Percentiles rank a stretch among this genome's conserved stretches.
Conservation (phyloP, 2,797 vertebrate species). For the Acrossocheilus fasciatus region DNA sequence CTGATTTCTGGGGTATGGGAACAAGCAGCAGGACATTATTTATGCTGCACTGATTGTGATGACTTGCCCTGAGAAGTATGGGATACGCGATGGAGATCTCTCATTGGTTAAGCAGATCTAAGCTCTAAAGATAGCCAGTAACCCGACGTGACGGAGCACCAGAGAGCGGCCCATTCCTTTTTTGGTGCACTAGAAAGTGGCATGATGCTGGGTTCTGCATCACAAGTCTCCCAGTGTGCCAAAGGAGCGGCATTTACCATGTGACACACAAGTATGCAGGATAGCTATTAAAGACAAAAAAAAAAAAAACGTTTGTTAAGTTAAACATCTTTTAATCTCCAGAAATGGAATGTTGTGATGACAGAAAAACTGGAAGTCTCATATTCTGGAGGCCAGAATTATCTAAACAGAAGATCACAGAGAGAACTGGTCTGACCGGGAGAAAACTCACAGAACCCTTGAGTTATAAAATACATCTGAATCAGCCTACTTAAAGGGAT, state of each 20-base stretch:
- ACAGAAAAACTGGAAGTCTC: constrained; percentile 39
- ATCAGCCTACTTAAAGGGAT: background rate
- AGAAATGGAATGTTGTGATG: constrained; percentile 48
- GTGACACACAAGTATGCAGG: constrained; percentile 32
- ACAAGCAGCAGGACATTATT: constrained; percentile 52
- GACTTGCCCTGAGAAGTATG: constrained; percentile 51
- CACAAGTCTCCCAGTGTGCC: constrained; percentile 47
- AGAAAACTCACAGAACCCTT: background rate
- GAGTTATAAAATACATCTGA: constrained; percentile 20
- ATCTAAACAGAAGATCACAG: constrained; percentile 46
- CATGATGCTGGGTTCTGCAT: constrained; percentile 49
- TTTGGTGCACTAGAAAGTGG: constrained; percentile 63
- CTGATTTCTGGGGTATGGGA: constrained; percentile 57
- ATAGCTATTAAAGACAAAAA: constrained; percentile 45
- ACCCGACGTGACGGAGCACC: constrained; percentile 60
- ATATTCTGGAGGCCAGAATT: background rate
- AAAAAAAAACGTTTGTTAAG: background rate
- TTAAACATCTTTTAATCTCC: constrained; percentile 41
- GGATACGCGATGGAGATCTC: constrained; percentile 50
- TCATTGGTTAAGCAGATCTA: constrained; percentile 48
- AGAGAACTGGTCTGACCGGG: background rate
- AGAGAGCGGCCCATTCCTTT: constrained; percentile 65
- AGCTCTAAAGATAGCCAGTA: constrained; percentile 56
- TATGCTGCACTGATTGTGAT: constrained; percentile 45
- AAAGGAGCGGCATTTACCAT: constrained; percentile 34